Base-by-base conservation (phyloP, 2,888 invertebrate genomes). In the Synanthedon vespiformis region DNA sequence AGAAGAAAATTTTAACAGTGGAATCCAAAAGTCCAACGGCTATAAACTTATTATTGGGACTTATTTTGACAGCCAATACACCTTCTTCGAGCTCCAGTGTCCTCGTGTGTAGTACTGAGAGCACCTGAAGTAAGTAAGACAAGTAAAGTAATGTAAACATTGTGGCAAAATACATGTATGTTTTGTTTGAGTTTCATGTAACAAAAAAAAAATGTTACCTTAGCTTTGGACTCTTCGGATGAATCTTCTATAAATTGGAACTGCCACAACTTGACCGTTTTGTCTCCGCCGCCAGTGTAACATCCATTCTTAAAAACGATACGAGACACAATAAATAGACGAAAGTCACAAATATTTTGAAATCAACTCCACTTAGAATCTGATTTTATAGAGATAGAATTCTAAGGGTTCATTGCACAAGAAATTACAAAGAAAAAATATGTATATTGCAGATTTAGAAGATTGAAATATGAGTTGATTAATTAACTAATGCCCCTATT, bases 1-100 rank as follows among this genome's bases (percentile, higher is more conserved):
- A 78, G 72, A 97, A 99, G 83, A 97, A 98, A 62, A 99, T 93
- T 80, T 97, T 97, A 0, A 98, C 95, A 0, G 98, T 99, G 6
- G 93, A 94, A 80, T 99, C 98, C 49, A 99, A 85, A 4, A 99
- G 84, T 0, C 97, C 94, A 4, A 95, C 95, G 0, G 97, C 97
- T 18, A 99, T 80, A 65, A 96, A 94, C 80, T 93, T 94, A 66
- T 91, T 92, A 76, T 98, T 94, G 0, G 95, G 94, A 61, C 95
- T 95, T 50, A 95, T 90, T 74, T 90, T 92, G 0, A 96, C 92
- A 57, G 94, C 94, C 2, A 97, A 80, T 11, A 98, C 95, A 49
- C 92, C 91, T 67, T 99, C 98, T 59, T 97, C 95, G 56, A 98
- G 78, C 74, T 96, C 93, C 16, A 99, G 77, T 0, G 95, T 95